Percentiles rank a stretch among this genome's conserved stretches.
These are phyloP conservation scores for Caenorhabditis sulstoni DNA, from an alignment of 2,888 invertebrate species.

Conservation along the genomic window DNA sequence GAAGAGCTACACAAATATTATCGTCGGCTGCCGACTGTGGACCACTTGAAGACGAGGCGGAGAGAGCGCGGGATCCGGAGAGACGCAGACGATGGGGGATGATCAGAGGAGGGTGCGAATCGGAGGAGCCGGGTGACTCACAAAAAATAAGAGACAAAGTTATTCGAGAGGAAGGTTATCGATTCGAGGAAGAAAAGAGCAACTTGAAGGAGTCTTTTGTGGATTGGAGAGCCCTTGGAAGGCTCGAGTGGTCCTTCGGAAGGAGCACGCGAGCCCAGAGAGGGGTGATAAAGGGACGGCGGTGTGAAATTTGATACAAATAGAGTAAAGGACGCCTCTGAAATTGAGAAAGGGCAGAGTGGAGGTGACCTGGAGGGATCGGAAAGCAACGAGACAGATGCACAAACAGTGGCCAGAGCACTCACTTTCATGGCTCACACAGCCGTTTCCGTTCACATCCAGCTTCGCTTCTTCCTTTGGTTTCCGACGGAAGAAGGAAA, in stretches of 20 bases:
- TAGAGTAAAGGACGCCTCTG: conserved; percentile 2
- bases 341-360: not conserved
- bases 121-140: conserved; percentile 3
- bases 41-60: conserved; percentile 25
- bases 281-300: not conserved
- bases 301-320: conserved; percentile 19
- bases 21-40: conserved; percentile 41
- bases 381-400: conserved; percentile 1
- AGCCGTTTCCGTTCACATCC: conserved; percentile 47
- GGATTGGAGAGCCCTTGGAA: conserved; percentile 15
- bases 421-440: conserved; percentile 5
- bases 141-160: conserved; percentile 11
- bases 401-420: conserved; percentile 17
- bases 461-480: conserved; percentile 33
- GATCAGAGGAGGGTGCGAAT: conserved; percentile 54
- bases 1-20: conserved; percentile 57
- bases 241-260: conserved; percentile 17
- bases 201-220: not conserved
- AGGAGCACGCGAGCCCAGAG: not conserved
- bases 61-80: conserved; percentile 15
- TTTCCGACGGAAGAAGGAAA: conserved; percentile 36
- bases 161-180: not conserved
- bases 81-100: conserved; percentile 28
- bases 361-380: conserved; percentile 1
- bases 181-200: conserved; percentile 1